Conservation (phyloP, 2,797 vertebrate species). For the Synaphobranchus kaupii region DNA sequence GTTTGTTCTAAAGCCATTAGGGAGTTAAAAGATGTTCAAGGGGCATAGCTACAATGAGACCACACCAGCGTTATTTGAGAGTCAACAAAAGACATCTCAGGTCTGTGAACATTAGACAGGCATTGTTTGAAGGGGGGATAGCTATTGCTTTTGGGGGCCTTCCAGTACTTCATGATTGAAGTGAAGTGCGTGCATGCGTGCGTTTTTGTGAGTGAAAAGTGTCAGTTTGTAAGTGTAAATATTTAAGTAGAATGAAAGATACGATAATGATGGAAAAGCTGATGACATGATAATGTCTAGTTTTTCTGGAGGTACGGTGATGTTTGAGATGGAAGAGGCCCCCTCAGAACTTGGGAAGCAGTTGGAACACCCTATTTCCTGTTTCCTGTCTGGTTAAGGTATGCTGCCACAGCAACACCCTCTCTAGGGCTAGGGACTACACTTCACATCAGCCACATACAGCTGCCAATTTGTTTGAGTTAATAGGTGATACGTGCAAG, state of each 20-base stretch:
- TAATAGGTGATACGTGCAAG: conserved; percentile 41
- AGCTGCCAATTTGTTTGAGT: conserved; percentile 54
- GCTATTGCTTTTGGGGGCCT: conserved; percentile 6
- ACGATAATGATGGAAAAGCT: background rate
- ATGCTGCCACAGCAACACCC: conserved; percentile 35
- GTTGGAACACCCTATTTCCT: conserved; percentile 44
- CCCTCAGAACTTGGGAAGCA: conserved; percentile 9
- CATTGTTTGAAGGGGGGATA: conserved; percentile 26
- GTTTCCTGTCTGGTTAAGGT: conserved; percentile 45
- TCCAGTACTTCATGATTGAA: conserved; percentile 16
- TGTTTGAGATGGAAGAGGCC: conserved; percentile 1
- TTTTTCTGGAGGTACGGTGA: conserved; percentile 15
- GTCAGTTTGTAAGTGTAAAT: background rate
- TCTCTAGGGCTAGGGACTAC: conserved; percentile 36
- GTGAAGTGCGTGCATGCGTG: background rate
- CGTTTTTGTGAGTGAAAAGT: background rate
- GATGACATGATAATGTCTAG: conserved; percentile 12
- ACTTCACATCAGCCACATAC: conserved; percentile 39
- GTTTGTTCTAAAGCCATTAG: conserved; percentile 32
- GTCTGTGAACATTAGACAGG: conserved; percentile 30
- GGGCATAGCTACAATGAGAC: conserved; percentile 29
- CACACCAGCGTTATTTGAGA: conserved; percentile 12
- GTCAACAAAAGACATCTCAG: conserved; percentile 26
- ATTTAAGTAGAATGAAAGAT: background rate
- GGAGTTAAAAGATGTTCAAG: conserved; percentile 34